Percentiles rank a stretch among this genome's conserved stretches.
Conservation (phyloP, 2,797 vertebrate species). For the Squalus acanthias region DNA sequence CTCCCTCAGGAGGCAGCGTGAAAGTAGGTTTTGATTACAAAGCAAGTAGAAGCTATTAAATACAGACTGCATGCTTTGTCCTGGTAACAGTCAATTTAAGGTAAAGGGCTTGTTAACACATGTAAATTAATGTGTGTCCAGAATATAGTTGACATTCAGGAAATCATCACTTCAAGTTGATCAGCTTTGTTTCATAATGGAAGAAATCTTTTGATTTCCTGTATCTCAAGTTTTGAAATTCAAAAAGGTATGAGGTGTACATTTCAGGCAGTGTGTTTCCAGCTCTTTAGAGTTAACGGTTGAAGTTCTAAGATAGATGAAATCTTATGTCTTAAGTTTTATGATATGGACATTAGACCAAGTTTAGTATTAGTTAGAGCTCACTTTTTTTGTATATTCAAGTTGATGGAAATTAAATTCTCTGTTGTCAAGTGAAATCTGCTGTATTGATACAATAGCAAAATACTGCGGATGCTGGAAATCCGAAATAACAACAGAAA, state of each 20-base stretch:
- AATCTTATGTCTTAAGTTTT: background rate
- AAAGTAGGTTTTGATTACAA: background rate
- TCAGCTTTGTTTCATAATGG: background rate
- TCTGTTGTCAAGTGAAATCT: background rate
- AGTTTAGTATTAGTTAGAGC: background rate
- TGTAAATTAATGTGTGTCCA: background rate
- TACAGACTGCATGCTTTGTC: background rate
- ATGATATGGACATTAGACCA: background rate
- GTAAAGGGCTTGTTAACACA: background rate
- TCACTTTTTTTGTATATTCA: background rate
- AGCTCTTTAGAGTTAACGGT: background rate
- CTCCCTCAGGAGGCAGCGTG: background rate
- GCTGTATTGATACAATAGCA: background rate
- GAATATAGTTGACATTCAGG: background rate
- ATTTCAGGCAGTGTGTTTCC: background rate
- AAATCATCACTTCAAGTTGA: background rate
- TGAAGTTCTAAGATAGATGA: background rate
- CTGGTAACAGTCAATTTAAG: background rate
- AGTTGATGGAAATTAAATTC: background rate
- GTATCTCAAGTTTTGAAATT: background rate
- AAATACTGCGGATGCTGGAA: no score
- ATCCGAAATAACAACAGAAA: no score
- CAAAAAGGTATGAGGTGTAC: background rate
- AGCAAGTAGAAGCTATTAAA: background rate
- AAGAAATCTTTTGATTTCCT: background rate